These are phyloP conservation scores for Pionites leucogaster DNA, from an alignment of 2,113 vertebrate genomes.

Conservation along the genomic window DNA sequence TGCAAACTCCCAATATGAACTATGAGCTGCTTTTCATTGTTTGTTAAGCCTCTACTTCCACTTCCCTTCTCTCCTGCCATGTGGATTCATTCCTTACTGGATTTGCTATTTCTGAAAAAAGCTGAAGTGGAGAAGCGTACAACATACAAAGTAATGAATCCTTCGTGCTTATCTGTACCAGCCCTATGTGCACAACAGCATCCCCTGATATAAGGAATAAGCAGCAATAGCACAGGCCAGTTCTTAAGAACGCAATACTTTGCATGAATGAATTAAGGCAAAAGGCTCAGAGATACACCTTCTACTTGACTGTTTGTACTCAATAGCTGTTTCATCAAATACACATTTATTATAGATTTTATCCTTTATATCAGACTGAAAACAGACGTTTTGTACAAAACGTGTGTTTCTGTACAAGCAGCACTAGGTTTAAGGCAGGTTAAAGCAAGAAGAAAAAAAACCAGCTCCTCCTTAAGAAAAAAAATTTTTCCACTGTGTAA, in stretches of 20 bases:
- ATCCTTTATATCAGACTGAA: background rate
- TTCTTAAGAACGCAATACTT: background rate
- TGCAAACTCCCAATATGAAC: constrained; percentile 17
- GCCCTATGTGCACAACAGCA: background rate
- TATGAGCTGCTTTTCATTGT: constrained; percentile 38
- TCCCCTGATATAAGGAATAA: background rate
- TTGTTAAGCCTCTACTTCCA: constrained; percentile 41
- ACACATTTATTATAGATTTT: background rate
- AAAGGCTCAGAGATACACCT: background rate
- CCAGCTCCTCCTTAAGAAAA: background rate
- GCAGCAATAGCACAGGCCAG: background rate
- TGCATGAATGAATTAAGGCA: background rate
- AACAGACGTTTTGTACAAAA: background rate
- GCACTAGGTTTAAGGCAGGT: background rate
- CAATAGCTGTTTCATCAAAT: background rate
- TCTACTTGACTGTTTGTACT: background rate
- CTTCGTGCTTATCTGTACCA: background rate
- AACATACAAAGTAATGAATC: background rate
- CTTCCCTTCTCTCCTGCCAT: background rate
- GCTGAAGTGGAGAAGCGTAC: background rate
- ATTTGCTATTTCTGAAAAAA: constrained; percentile 8
- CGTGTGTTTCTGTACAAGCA: background rate
- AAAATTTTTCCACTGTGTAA: background rate
- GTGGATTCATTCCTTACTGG: background rate
- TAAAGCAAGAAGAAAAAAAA: background rate